These are phyloP conservation scores for Ephialtes manifestator DNA, from an alignment of 2,888 invertebrate species.

Conservation along the genomic window DNA sequence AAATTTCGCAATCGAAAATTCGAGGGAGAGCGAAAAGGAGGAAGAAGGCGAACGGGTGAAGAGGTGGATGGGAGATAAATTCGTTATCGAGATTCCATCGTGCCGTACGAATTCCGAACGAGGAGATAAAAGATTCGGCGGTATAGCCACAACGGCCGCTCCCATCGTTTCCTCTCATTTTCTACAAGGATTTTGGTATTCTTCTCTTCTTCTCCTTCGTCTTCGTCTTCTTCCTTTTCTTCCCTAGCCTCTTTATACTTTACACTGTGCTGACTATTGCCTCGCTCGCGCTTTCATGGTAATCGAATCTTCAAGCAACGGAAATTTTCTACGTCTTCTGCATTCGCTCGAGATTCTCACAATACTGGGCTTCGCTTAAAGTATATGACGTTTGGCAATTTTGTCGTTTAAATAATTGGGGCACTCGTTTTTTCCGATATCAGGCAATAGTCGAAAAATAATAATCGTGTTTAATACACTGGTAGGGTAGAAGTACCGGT, in stretches of 20 bases:
- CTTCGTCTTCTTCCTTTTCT: conserved; percentile 6
- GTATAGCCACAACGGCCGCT: conserved; percentile 46
- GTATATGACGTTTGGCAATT: conserved; percentile 1
- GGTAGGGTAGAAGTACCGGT: no score
- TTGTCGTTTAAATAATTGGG: not conserved
- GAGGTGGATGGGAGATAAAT: conserved; percentile 58
- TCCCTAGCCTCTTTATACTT: conserved; percentile 7
- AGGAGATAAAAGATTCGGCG: conserved; percentile 71
- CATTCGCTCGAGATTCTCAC: conserved; percentile 19
- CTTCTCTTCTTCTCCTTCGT: conserved; percentile 32
- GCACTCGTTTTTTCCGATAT: not conserved
- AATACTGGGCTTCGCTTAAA: not conserved
- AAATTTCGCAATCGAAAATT: conserved; percentile 52
- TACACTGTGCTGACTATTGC: conserved; percentile 38
- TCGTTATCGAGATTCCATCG: conserved; percentile 71
- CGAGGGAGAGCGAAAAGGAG: conserved; percentile 8
- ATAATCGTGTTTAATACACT: no score
- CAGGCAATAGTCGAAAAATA: not conserved
- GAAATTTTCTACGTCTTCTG: conserved; percentile 33
- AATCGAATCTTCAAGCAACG: conserved; percentile 53
- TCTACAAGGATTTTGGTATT: conserved; percentile 25
- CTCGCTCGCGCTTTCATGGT: conserved; percentile 42
- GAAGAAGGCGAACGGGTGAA: not conserved
- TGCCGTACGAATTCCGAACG: conserved; percentile 70
- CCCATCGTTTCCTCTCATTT: conserved; percentile 30